phyloP scores from a whole-genome alignment of 2,888 invertebrate species.

The Caenorhabditis sulstoni region DNA sequence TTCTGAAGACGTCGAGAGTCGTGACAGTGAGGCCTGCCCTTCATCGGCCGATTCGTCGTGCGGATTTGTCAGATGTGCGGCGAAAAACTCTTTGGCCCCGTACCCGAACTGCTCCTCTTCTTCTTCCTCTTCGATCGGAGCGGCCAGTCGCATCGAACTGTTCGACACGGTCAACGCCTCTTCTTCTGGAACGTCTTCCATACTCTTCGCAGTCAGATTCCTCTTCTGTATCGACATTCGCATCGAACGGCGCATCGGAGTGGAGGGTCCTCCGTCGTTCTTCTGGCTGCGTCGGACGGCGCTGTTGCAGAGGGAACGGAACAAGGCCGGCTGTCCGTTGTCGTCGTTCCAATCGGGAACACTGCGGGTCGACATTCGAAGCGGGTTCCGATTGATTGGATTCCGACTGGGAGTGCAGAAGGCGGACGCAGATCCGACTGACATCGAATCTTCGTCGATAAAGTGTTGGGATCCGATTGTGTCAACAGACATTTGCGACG shows the following conservation, averaged over 20 bases:
- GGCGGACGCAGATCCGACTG: conserved; percentile 23
- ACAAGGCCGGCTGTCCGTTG: conserved; percentile 22
- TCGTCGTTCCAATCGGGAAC: conserved; percentile 28
- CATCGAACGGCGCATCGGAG: conserved; percentile 39
- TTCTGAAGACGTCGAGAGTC: conserved; percentile 36
- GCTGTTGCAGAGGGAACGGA: conserved; percentile 50
- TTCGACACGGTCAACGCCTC: conserved; percentile 24
- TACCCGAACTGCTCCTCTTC: conserved; percentile 38
- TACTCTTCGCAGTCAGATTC: conserved; percentile 25
- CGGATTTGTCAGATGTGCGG: conserved; percentile 12
- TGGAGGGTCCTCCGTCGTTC: conserved; percentile 2
- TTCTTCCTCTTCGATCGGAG: conserved; percentile 37
- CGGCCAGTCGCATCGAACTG: conserved; percentile 17
- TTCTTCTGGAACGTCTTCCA: conserved; percentile 61
- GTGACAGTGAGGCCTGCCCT: conserved; percentile 28
- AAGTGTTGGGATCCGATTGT: conserved; percentile 35
- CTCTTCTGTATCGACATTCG: conserved; percentile 37
- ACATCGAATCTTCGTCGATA: conserved; percentile 41
- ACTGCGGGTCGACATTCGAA: conserved; percentile 47
- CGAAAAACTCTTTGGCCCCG: conserved; percentile 43
- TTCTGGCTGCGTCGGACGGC: conserved; percentile 43
- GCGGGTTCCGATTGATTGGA: conserved; percentile 19
- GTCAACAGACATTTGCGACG: conserved; percentile 45
- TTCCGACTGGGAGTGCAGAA: conserved; percentile 50
- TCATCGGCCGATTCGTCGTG: conserved; percentile 37